These are phyloP conservation scores for Dipodomys merriami DNA, from an alignment of 2,113 vertebrate species.

Conservation along the genomic window DNA sequence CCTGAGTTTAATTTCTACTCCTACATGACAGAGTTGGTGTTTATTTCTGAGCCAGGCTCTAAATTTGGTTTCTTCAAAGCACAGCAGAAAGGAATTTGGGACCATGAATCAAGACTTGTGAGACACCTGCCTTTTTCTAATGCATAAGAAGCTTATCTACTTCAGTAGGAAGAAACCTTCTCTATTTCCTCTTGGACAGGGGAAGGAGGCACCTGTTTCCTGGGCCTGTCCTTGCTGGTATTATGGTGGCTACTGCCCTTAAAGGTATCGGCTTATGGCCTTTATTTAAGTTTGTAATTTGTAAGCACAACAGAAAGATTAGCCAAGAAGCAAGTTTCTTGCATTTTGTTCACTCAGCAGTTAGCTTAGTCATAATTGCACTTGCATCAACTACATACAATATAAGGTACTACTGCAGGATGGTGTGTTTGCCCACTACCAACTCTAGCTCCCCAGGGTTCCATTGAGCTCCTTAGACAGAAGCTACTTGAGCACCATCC, in stretches of 20 bases:
- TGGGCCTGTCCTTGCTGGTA: not conserved
- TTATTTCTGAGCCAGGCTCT: not conserved
- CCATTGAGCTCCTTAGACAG: constrained; percentile 43
- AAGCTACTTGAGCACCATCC: not conserved
- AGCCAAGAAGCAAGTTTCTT: not conserved
- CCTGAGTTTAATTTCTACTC: not conserved
- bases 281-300: constrained; percentile 27
- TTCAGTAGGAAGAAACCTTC: not conserved
- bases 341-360: not conserved
- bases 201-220: not conserved
- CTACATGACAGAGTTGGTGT: not conserved
- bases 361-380: not conserved
- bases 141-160: not conserved
- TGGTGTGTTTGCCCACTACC: too few relatives aligned
- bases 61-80: not conserved
- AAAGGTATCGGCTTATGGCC: not conserved
- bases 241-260: not conserved
- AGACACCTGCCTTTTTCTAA: not conserved
- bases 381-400: not conserved
- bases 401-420: not conserved
- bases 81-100: not conserved
- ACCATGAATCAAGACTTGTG: not conserved
- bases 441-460: not conserved
- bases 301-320: not conserved
- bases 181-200: not conserved